phyloP scores from a whole-genome alignment of 2,113 vertebrate species.

The Tapirus terrestris region DNA sequence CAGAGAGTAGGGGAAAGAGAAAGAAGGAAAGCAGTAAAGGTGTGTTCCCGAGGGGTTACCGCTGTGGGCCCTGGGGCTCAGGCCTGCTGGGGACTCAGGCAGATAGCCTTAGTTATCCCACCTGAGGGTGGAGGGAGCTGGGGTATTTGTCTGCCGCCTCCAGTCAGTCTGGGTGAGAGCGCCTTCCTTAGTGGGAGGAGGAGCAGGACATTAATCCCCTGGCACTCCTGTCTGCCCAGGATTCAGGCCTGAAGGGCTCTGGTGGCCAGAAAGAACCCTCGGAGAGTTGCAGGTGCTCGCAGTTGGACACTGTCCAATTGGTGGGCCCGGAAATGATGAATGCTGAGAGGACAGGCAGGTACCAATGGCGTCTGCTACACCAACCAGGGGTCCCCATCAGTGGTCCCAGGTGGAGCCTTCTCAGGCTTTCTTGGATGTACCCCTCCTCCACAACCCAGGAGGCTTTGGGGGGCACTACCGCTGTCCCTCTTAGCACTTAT shows the following conservation, averaged over 20 bases:
- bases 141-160: neutral
- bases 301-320: neutral
- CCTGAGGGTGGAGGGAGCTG: too few relatives aligned
- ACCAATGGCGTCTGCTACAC: rapidly evolving
- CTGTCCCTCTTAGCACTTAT: neutral
- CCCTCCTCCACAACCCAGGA: neutral
- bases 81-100: neutral
- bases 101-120: neutral
- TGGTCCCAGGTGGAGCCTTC: neutral
- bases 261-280: neutral
- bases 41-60: neutral
- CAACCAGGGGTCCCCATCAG: neutral
- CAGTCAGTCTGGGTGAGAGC: neutral
- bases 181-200: neutral
- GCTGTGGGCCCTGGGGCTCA: neutral
- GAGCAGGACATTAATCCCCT: neutral
- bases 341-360: neutral
- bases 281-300: neutral
- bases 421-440: neutral
- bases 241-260: neutral
- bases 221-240: neutral
- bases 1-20: neutral
- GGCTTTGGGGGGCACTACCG: neutral
- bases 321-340: neutral
- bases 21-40: neutral